A percentile compares a stretch with the other conserved stretches of the same genome.
Conservation (phyloP, 1,140 invertebrate genomes). For the Epicauta chinensis region DNA sequence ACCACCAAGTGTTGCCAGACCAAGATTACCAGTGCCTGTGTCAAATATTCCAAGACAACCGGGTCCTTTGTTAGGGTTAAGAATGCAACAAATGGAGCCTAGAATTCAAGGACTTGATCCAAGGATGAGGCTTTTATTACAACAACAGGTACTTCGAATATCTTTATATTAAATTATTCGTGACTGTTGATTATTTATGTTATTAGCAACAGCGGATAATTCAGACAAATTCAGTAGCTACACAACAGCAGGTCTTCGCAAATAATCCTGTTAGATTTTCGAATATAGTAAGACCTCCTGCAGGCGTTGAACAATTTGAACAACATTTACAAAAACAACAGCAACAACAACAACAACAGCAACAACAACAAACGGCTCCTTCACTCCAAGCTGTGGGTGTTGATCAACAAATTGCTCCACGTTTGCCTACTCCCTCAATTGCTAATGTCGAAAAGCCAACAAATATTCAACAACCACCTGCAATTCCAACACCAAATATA, state of each 20-base stretch:
- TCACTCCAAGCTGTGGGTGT: constrained; percentile 9
- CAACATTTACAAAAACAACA: constrained; percentile 28
- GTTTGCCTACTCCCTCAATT: constrained; percentile 3
- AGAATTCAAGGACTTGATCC: constrained; percentile 46
- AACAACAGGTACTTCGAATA: constrained; percentile 39
- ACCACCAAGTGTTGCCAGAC: constrained; percentile 48
- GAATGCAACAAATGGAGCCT: constrained; percentile 31
- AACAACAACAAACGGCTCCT: too few relatives aligned
- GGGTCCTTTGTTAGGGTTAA: constrained; percentile 19
- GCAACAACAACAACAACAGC: constrained; percentile 15
- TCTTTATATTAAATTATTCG: constrained; percentile 30
- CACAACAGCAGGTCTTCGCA: constrained; percentile 21
- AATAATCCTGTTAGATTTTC: constrained; percentile 20
- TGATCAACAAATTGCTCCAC: constrained; percentile 9
- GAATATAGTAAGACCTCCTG: constrained; percentile 18
- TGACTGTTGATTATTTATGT: background rate
- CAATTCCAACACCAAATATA: constrained; percentile 10
- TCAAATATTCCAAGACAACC: constrained; percentile 24
- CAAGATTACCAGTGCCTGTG: constrained; percentile 36
- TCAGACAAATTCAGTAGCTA: constrained; percentile 31
- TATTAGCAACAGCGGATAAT: constrained; percentile 12
- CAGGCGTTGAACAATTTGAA: constrained; percentile 35
- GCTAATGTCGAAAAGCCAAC: constrained; percentile 4
- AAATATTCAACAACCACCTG: background rate
- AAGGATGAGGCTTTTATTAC: constrained; percentile 46